Conservation (phyloP, 1,140 invertebrate genomes). For the Orussus abietinus region DNA sequence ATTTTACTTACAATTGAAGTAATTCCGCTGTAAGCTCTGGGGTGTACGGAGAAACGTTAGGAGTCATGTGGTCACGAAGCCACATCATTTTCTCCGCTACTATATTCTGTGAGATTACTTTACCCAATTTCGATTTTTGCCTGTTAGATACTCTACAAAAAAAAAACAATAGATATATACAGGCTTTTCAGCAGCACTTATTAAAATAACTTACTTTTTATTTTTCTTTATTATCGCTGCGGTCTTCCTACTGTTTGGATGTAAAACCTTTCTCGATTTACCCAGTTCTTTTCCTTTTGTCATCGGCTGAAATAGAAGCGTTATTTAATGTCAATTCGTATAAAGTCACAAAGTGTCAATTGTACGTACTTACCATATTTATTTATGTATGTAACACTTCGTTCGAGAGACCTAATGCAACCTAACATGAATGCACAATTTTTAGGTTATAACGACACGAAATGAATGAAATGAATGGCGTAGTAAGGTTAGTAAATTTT, state of each 20-base stretch:
- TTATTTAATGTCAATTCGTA: too few species aligned
- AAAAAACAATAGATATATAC: slow-evolving; percentile 12
- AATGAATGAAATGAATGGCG: too few species aligned
- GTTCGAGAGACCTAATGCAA: too few species aligned
- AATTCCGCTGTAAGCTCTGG: slow-evolving; percentile 58
- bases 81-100: slow-evolving; percentile 68
- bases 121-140: slow-evolving; percentile 61
- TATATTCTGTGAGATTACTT: slow-evolving; percentile 66
- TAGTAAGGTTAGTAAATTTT: too few species aligned
- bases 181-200: slow-evolving; percentile 6
- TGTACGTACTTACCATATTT: too few species aligned
- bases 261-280: slow-evolving; percentile 59
- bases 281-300: slow-evolving; percentile 50
- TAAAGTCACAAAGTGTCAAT: too few species aligned
- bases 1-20: slow-evolving; percentile 55
- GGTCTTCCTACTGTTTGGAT: slow-evolving; percentile 76
- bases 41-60: slow-evolving; percentile 52
- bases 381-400: too few species aligned
- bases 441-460: too few species aligned
- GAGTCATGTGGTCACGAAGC: slow-evolving; percentile 63
- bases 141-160: slow-evolving; percentile 56
- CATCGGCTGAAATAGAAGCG: slow-evolving; percentile 27
- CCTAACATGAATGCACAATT: too few species aligned
- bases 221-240: slow-evolving; percentile 64
- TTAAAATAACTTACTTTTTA: slow-evolving; percentile 51